Percentiles rank a stretch among this genome's conserved stretches.
Evolutionary conservation across 1,140 invertebrate species (phyloP).

Genomic region (Papilio machaon): DNA sequence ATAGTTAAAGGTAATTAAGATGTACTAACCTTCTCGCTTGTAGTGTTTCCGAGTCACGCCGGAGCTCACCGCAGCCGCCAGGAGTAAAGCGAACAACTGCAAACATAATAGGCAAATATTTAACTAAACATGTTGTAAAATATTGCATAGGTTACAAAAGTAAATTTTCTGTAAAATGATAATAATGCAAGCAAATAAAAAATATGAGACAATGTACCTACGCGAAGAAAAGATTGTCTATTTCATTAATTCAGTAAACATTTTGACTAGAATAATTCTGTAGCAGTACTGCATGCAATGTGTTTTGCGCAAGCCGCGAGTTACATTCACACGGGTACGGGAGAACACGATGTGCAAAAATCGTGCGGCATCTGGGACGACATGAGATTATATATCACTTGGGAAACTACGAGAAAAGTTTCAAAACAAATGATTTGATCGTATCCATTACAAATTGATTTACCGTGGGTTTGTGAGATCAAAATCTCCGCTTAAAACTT

Average conservation of each 20-base stretch:
- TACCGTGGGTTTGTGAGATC: too few relatives aligned
- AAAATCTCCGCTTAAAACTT: too few relatives aligned
- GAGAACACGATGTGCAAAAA: constrained; percentile 23
- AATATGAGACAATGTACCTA: too few relatives aligned
- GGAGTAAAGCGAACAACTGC: constrained; percentile 55
- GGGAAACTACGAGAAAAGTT: background rate
- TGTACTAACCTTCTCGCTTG: constrained; percentile 63
- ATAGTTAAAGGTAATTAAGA: background rate
- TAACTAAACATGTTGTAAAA: background rate
- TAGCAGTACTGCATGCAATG: background rate
- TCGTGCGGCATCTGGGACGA: background rate
- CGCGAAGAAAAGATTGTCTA: too few relatives aligned
- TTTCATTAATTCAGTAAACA: too few relatives aligned
- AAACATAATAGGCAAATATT: constrained; percentile 41
- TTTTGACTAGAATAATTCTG: background rate
- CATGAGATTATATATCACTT: background rate
- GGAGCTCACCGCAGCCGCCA: constrained; percentile 47
- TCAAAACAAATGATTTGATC: background rate
- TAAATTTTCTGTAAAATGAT: too few relatives aligned
- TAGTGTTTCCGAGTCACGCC: constrained; percentile 55
- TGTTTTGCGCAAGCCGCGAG: background rate
- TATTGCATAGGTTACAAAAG: background rate
- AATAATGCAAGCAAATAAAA: too few relatives aligned
- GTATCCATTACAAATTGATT: background rate
- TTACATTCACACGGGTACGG: constrained; percentile 15